Evolutionary conservation across 2,797 vertebrate species (phyloP).

Genomic region (Thamnophis elegans): DNA sequence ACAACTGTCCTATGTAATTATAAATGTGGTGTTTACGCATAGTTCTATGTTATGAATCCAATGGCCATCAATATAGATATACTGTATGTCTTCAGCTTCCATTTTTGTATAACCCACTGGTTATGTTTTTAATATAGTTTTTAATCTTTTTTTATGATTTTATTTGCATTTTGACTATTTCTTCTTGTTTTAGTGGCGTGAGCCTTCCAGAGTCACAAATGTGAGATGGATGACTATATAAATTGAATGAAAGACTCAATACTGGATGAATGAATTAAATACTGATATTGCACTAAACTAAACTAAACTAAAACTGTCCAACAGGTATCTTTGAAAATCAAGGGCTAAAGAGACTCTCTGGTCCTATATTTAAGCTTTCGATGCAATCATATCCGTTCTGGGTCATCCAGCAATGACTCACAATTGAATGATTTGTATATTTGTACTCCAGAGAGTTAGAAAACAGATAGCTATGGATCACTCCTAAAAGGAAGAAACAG

Average conservation of each 20-base stretch:
- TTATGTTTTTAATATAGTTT: neutral
- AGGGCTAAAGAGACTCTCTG: neutral
- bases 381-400: neutral
- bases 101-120: neutral
- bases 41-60: neutral
- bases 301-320: neutral
- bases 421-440: neutral
- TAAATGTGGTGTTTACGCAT: neutral
- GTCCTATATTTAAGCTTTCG: neutral
- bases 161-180: neutral
- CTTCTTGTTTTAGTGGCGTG: neutral
- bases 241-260: neutral
- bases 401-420: neutral
- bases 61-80: neutral
- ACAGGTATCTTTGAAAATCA: neutral
- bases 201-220: neutral
- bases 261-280: neutral
- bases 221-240: neutral
- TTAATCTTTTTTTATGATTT: neutral
- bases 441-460: neutral
- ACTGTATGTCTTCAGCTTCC: neutral
- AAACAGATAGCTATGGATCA: no score
- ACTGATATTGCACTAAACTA: neutral
- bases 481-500: neutral
- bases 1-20: neutral